A percentile compares a stretch with the other conserved stretches of the same genome.
Conservation (phyloP, 1,140 invertebrate species). For the Paraescarpia echinospica region DNA sequence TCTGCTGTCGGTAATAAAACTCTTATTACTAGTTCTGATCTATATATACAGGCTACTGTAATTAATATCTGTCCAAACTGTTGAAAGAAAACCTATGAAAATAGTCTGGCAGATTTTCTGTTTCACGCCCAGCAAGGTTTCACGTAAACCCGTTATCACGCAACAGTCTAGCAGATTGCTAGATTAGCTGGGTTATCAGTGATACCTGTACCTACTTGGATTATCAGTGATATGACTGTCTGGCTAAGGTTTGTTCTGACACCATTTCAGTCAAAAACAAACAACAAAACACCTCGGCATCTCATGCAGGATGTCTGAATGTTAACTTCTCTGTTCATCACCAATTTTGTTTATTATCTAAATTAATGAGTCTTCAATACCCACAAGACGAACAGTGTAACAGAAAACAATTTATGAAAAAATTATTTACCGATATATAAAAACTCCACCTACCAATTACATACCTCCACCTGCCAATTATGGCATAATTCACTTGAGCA, state of each 20-base stretch:
- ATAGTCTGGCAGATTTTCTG: neutral
- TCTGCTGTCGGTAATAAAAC: neutral
- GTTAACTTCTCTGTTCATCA: neutral
- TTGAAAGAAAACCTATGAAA: neutral
- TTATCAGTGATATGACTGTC: neutral
- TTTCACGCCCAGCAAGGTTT: no score
- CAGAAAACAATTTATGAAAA: neutral
- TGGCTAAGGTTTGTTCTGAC: neutral
- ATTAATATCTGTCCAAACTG: neutral
- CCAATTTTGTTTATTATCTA: neutral
- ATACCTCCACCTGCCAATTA: neutral
- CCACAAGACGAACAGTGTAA: neutral
- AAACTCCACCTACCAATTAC: neutral
- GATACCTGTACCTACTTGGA: neutral
- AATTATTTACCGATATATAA: neutral
- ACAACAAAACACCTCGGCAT: neutral
- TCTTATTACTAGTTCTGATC: neutral
- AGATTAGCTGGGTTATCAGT: neutral
- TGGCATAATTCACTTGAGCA: neutral
- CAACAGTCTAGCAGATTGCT: neutral
- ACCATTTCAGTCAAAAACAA: neutral
- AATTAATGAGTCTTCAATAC: neutral
- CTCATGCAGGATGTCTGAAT: neutral
- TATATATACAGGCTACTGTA: neutral
- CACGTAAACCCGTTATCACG: neutral